A percentile compares a stretch with the other conserved stretches of the same genome.
These are phyloP conservation scores for Neolamprologus longior DNA, from an alignment of 2,113 vertebrate species.

Conservation along the genomic window DNA sequence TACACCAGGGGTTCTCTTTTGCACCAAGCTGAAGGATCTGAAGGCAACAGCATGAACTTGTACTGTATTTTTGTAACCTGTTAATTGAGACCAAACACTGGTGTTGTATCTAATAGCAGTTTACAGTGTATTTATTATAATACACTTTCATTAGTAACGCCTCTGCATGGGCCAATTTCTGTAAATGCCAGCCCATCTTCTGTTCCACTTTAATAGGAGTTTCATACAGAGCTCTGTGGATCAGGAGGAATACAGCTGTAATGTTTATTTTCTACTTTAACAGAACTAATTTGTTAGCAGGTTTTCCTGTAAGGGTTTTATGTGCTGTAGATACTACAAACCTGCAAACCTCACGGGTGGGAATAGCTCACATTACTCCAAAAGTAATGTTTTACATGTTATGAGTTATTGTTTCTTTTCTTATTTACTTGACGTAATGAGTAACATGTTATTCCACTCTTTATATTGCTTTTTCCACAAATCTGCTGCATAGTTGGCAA, in stretches of 20 bases:
- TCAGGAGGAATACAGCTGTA: background rate
- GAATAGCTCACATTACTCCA: background rate
- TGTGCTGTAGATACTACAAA: background rate
- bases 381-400: background rate
- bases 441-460: background rate
- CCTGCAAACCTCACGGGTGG: fast-evolving
- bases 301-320: background rate
- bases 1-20: background rate
- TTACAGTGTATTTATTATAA: background rate
- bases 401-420: background rate
- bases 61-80: background rate
- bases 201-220: background rate
- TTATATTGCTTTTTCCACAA: background rate
- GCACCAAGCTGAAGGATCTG: background rate
- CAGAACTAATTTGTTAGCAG: background rate
- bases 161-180: background rate
- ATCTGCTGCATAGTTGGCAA: background rate
- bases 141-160: background rate
- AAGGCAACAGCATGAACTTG: background rate
- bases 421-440: background rate
- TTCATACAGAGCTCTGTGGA: background rate
- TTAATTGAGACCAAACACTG: background rate
- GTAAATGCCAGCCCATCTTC: background rate
- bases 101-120: background rate
- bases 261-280: background rate